A percentile compares a stretch with the other conserved stretches of the same genome.
Evolutionary conservation across 2,797 vertebrate species (phyloP).

Genomic region (Argyrosomus regius): DNA sequence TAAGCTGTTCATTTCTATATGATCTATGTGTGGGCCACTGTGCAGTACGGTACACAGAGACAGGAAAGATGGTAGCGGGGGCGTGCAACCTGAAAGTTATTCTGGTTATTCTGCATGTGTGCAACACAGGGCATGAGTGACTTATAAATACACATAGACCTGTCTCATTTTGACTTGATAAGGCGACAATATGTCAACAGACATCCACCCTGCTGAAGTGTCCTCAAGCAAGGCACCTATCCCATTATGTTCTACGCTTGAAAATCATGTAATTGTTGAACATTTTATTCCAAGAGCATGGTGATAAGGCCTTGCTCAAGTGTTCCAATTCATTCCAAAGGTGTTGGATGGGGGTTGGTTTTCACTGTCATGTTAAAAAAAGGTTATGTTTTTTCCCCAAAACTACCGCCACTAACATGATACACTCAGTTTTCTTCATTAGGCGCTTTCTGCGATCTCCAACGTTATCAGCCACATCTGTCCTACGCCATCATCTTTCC

Average conservation of each 20-base stretch:
- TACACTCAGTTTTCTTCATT: neutral
- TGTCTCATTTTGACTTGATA: neutral
- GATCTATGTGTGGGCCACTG: neutral
- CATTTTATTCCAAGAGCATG: neutral
- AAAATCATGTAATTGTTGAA: neutral
- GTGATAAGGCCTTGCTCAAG: neutral
- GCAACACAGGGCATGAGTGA: neutral
- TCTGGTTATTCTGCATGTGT: neutral
- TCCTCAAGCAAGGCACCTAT: neutral
- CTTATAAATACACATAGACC: too few species aligned
- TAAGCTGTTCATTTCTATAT: neutral
- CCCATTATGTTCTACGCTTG: neutral
- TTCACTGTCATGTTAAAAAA: neutral
- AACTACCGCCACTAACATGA: neutral
- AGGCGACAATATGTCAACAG: neutral
- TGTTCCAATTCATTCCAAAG: neutral
- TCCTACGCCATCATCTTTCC: conserved; percentile 60
- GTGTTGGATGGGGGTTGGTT: neutral
- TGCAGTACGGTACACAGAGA: neutral
- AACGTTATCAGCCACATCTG: conserved; percentile 29
- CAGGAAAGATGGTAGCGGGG: neutral
- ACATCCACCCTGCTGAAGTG: neutral
- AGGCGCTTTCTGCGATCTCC: neutral
- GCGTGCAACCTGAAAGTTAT: neutral
- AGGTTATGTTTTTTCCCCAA: too few species aligned